Conservation (phyloP, 2,888 invertebrate species). For the Drosophila hawaiiensis region DNA sequence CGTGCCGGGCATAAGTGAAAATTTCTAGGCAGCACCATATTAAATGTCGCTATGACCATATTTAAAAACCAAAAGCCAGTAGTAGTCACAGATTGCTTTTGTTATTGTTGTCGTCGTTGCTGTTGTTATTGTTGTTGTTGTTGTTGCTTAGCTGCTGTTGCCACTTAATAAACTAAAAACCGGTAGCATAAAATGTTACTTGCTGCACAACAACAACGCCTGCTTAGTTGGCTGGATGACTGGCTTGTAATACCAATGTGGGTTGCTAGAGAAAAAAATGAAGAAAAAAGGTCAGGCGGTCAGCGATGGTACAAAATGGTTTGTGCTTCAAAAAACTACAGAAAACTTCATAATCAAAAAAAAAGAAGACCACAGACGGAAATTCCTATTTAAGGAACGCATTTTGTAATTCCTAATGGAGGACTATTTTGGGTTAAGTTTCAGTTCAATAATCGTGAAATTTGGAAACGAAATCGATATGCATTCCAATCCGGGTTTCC, state of each 20-base stretch:
- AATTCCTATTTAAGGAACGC: neutral
- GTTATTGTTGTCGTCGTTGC: slow-evolving; percentile 8
- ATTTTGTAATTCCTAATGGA: neutral
- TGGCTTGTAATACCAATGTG: slow-evolving; percentile 40
- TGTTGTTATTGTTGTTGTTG: slow-evolving; percentile 12
- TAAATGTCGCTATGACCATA: slow-evolving; percentile 68
- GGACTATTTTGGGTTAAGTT: neutral
- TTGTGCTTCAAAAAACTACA: neutral
- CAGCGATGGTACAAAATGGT: slow-evolving; percentile 14
- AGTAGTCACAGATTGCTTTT: slow-evolving; percentile 62
- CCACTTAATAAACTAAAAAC: slow-evolving; percentile 76
- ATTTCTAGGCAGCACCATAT: slow-evolving; percentile 66
- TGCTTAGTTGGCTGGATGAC: slow-evolving; percentile 41
- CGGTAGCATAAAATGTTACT: slow-evolving; percentile 75
- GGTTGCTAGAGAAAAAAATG: slow-evolving; percentile 6
- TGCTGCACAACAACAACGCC: slow-evolving; percentile 38
- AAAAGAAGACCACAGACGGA: neutral
- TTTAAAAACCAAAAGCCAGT: slow-evolving; percentile 55
- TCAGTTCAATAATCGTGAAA: neutral
- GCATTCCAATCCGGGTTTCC: neutral
- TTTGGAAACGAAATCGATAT: neutral
- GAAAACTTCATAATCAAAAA: neutral
- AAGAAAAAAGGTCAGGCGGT: slow-evolving; percentile 33
- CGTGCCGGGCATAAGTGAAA: slow-evolving; percentile 77
- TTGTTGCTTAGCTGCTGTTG: slow-evolving; percentile 32